Evolutionary conservation across 2,888 invertebrate genomes (phyloP), one percentile per base, ranked within the genome.

Genomic region (Xestoiulus laeticollis): DNA sequence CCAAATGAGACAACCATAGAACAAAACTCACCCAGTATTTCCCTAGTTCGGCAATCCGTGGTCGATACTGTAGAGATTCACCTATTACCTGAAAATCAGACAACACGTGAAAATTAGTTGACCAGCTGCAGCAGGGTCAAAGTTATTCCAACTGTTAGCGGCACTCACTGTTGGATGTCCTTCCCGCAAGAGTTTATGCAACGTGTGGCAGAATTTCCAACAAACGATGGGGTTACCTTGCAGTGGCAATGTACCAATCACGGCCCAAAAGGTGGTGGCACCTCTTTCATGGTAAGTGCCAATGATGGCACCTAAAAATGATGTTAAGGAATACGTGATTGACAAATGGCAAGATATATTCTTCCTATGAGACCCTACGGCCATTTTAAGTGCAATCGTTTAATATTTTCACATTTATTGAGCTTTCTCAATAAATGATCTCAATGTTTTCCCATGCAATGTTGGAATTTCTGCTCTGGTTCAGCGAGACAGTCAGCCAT

Each of bases 141-240:
- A 38, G 8, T 38, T 38, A 38, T 5, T 38, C 12, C 14, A 78
- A 78, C 26, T 78, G 26, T 10, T 12, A 78, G 30, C 5, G 78
- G 3, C 30, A 87, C 88, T 87, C 88, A 96, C 96, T 91, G 96
- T 94, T 22, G 95, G 95, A 92, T 99, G 98, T 0, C 99, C 99
- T 93, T 99, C 99, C 22, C 99, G 94, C 89, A 99, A 93, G 87
- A 99, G 94, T 90, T 99, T 99, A 93, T 99, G 99, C 32, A 99
- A 94, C 89, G 99, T 96, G 93, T 99, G 98, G 91, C 98, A 99
- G 93, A 99, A 98, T 93, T 99, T 99, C 99, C 99, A 99, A 43
- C 98, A 97, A 85, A 98, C 96, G 90, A 99, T 98, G 89, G 97
- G 95, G 93, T 98, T 97, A 90, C 98, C 98, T 93, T 97, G 96